phyloP scores from a whole-genome alignment of 1,140 invertebrate species.

The Rhagoletis pomonella region DNA sequence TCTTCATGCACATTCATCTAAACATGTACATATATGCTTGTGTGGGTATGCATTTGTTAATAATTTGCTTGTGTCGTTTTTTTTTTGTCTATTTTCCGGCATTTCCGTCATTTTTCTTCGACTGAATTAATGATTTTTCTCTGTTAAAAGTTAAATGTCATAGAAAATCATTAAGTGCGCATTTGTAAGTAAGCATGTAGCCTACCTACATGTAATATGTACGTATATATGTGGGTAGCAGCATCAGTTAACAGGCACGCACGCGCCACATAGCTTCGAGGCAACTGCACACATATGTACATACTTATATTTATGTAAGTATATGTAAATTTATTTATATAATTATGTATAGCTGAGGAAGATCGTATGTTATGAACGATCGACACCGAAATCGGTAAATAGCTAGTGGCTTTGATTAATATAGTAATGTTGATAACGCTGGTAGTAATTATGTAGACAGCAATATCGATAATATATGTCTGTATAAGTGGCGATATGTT shows the following conservation, averaged over 20 bases:
- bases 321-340: too few species aligned
- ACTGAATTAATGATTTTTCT: slow-evolving; percentile 17
- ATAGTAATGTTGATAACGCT: too few species aligned
- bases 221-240: not conserved
- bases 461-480: too few species aligned
- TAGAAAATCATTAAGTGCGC: not conserved
- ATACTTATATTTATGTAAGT: too few species aligned
- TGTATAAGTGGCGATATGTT: too few species aligned
- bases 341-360: too few species aligned
- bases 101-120: not conserved
- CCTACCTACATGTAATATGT: too few species aligned
- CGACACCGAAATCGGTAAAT: too few species aligned
- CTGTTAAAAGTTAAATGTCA: not conserved
- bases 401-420: too few species aligned
- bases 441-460: too few species aligned
- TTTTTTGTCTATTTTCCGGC: not conserved
- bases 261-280: not conserved
- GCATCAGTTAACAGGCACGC: not conserved
- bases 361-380: too few species aligned
- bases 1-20: not conserved
- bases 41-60: not conserved
- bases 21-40: not conserved
- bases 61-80: not conserved
- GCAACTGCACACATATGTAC: not conserved
- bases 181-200: not conserved